Evolutionary conservation across 2,888 invertebrate species (phyloP).

Genomic region (Hedychridium roseum): DNA sequence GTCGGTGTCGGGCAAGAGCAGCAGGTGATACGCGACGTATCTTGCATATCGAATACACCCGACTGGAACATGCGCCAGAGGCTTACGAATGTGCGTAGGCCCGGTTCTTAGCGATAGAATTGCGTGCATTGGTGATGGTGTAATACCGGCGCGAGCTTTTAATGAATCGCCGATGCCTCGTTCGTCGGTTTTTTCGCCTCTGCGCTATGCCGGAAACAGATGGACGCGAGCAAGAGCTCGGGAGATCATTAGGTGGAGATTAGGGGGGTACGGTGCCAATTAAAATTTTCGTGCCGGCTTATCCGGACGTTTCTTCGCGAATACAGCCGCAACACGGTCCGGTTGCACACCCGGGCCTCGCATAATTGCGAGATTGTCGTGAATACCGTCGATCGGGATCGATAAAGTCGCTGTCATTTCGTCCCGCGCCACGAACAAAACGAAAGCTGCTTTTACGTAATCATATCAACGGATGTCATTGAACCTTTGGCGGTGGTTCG

Average conservation of each 20-base stretch:
- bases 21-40: slow-evolving; percentile 50
- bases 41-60: slow-evolving; percentile 34
- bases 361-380: slow-evolving; percentile 26
- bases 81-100: not conserved
- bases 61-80: not conserved
- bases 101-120: too few relatives aligned
- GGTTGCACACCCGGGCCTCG: not conserved
- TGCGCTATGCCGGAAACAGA: slow-evolving; percentile 37
- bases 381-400: slow-evolving; percentile 29
- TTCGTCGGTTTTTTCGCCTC: not conserved
- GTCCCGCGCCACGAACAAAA: not conserved
- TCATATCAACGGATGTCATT: not conserved
- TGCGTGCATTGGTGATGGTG: not conserved
- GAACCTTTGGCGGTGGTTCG: not conserved
- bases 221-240: slow-evolving; percentile 24
- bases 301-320: too few relatives aligned
- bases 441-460: not conserved
- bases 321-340: too few relatives aligned
- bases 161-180: too few relatives aligned
- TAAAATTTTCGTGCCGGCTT: slow-evolving; percentile 32
- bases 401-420: slow-evolving; percentile 28
- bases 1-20: slow-evolving; percentile 27
- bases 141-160: too few relatives aligned
- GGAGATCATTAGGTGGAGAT: slow-evolving; percentile 40
- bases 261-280: slow-evolving; percentile 34